A percentile compares a stretch with the other conserved stretches of the same genome.
Evolutionary conservation across 1,140 invertebrate species (phyloP).

Genomic region (Aphidius gifuensis): DNA sequence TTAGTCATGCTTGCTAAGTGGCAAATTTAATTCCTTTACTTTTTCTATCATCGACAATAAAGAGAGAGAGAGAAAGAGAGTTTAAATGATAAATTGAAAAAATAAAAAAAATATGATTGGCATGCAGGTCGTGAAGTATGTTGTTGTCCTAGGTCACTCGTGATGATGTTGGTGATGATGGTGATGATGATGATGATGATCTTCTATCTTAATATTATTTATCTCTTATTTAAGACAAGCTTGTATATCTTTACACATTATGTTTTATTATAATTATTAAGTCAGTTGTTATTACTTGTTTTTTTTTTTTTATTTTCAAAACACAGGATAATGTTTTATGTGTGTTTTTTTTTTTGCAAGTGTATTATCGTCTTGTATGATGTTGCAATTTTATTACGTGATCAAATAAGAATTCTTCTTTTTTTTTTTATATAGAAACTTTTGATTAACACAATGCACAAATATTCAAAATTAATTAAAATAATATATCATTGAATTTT

Average conservation of each 20-base stretch:
- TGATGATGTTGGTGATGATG: slow-evolving; percentile 17
- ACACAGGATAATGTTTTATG: background rate
- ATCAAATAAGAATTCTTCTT: slow-evolving; percentile 23
- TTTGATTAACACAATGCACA: no score
- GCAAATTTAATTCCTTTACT: no score
- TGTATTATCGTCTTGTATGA: slow-evolving; percentile 10
- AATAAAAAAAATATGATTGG: slow-evolving; percentile 48
- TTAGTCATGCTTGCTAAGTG: no score
- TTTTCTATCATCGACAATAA: background rate
- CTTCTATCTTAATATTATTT: slow-evolving; percentile 34
- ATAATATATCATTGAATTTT: no score
- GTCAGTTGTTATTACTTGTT: background rate
- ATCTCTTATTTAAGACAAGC: slow-evolving; percentile 12
- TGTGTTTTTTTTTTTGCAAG: slow-evolving; percentile 1
- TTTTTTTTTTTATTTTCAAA: background rate
- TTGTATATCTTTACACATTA: background rate
- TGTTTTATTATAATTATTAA: background rate
- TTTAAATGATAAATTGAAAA: slow-evolving; percentile 20
- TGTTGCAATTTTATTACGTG: slow-evolving; percentile 26
- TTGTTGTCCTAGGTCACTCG: slow-evolving; percentile 53
- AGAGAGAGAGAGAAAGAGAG: slow-evolving; percentile 8
- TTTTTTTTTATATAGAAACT: no score
- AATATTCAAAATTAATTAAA: no score
- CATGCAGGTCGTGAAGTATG: slow-evolving; percentile 54
- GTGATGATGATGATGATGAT: slow-evolving; percentile 12